phyloP scores from a whole-genome alignment of 1,140 invertebrate genomes.

The Trissolcus basalis region DNA sequence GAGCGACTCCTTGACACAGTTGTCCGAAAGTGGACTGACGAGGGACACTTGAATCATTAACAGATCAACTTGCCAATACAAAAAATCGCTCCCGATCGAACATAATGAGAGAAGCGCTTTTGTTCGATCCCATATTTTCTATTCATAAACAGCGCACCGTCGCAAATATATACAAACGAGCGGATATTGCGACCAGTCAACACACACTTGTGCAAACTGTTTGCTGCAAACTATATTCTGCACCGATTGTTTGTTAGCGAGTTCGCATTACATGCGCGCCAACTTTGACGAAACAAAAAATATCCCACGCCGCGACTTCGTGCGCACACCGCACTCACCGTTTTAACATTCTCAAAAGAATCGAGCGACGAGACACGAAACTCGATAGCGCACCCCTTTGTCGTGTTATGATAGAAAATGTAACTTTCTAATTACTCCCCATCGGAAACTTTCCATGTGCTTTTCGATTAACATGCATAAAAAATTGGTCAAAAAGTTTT shows the following conservation, averaged over 20 bases:
- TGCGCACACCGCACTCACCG: too few species aligned
- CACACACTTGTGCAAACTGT: neutral
- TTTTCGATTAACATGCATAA: neutral
- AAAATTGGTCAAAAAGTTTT: neutral
- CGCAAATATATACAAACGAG: neutral
- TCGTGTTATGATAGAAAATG: neutral
- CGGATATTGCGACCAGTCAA: conserved; percentile 6
- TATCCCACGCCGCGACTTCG: too few species aligned
- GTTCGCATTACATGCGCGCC: neutral
- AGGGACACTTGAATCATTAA: conserved; percentile 42
- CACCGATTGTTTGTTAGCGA: neutral
- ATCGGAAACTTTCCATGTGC: neutral
- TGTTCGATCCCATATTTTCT: conserved; percentile 5
- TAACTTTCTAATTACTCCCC: neutral
- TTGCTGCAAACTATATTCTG: neutral
- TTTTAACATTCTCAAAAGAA: too few species aligned
- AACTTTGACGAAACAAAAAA: too few species aligned
- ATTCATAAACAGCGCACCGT: conserved; percentile 3
- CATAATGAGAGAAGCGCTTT: neutral
- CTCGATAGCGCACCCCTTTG: neutral
- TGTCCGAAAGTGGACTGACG: conserved; percentile 33
- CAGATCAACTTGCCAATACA: conserved; percentile 19
- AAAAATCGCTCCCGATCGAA: conserved; percentile 4
- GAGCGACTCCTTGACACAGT: conserved; percentile 39
- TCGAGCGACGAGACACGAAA: too few species aligned